Evolutionary conservation across 2,113 vertebrate species (phyloP).

Genomic region (Phycodurus eques): DNA sequence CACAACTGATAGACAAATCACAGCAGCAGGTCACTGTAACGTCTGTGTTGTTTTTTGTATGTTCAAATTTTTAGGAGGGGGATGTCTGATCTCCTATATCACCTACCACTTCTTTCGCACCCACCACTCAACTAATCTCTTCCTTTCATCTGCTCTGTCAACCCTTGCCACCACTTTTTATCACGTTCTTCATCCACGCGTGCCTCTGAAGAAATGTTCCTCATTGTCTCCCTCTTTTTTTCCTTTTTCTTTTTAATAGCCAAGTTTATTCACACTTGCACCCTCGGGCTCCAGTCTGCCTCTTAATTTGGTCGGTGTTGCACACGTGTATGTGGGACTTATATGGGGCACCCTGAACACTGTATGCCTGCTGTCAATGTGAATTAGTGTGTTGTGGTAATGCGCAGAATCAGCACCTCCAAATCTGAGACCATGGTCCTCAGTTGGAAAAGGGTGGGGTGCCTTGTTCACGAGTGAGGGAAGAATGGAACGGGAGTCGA

Average conservation of each 20-base stretch:
- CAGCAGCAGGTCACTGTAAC: neutral
- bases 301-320: conserved; percentile 2
- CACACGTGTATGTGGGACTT: neutral
- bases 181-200: conserved; percentile 13
- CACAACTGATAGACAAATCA: conserved; percentile 10
- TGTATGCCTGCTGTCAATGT: conserved; percentile 24
- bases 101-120: conserved; percentile 20
- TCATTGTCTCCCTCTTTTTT: conserved; percentile 30
- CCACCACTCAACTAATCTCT: conserved; percentile 36
- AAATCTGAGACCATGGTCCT: no score
- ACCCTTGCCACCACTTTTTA: conserved; percentile 13
- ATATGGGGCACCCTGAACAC: conserved; percentile 1
- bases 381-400: conserved; percentile 15
- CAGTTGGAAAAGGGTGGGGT: no score
- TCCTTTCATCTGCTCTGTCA: conserved; percentile 29
- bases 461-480: no score
- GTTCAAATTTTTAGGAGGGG: neutral
- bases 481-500: no score
- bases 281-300: conserved; percentile 28
- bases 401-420: neutral
- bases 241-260: conserved; percentile 1
- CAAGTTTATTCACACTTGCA: conserved; percentile 28
- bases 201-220: conserved; percentile 30
- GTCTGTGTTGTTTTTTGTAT: neutral
- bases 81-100: neutral